Evolutionary conservation across 2,797 vertebrate species (phyloP), one percentile per base, ranked within the genome.

Genomic region (Meda fulgida): DNA sequence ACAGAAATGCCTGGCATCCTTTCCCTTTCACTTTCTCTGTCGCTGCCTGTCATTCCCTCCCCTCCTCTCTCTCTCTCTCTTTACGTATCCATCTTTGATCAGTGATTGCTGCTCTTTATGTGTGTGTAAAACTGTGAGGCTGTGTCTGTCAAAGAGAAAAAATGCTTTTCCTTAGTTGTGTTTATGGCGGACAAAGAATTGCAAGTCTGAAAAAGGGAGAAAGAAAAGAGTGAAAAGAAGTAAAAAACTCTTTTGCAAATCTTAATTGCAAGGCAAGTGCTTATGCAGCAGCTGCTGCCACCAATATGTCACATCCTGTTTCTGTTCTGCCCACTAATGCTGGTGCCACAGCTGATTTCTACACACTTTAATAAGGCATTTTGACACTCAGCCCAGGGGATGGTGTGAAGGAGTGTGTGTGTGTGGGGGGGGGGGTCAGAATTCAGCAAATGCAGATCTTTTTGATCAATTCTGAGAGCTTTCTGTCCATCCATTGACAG

Each of bases 261-360:
- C 40, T 72, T 81, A 78, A 78, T 84, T 72, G 65, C 69, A 55
- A 65, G 26, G 43, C 78, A 71, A 77, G 46, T 77, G 73, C 79
- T 66, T 53, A 40, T 70, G 36, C 79, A 43, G 63, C 51, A 78
- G 58, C 60, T 65, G 58, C 67, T 51, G 76, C 16, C 34, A n/a
- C 72, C 18, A 70, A 53, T 34, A 72, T 46, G 86, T 81, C 86
- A 73, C 83, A 77, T 81, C 78, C 66, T 80, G 73, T 84, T 81
- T 76, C 14, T 21, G 16, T 83, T 72, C 36, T 73, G 34, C 69
- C 80, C 10, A 19, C 75, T 46, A 23, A 34, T 65, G 69, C 36
- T 71, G 34, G 48, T 70, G 48, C 65, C 53, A 70, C 10, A 70
- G 71, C 23, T 36, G 53, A 65, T 70, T 78, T 81, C 55, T 69